Evolutionary conservation across 2,113 vertebrate genomes (phyloP), one percentile per base, ranked within the genome.

Genomic region (Chlorodrepanis virens): DNA sequence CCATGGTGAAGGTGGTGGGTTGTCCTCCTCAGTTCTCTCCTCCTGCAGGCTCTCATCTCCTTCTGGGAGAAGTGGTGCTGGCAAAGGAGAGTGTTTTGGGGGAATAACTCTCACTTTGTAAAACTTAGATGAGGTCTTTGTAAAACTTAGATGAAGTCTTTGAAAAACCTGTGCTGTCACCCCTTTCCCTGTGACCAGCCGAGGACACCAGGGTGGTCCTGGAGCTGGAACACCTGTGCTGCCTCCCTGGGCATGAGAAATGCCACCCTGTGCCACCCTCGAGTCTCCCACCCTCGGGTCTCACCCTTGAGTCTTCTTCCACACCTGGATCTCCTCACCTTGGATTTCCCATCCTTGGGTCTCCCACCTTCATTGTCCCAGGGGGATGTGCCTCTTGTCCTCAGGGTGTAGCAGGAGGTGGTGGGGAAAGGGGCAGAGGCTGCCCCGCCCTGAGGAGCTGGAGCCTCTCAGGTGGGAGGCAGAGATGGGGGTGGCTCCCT

Each of bases 1-100:
- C 57, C 1, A 0, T 22, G 67, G 59, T 25, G 83, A 44, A 76
- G 83, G 79, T 1, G 1, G 18, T 0, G 0, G 31, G 44, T 47
- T 87, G 39, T 78, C n/a, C 52, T 78, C 42, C 45, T 77, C 1
- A 1, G n/a, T 5, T 64, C 56, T 82, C 1, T 0, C 49, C 63
- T 87, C 49, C 60, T 59, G 9, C 42, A 59, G 23, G 20, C 0
- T 27, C 25, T 39, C 15, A 4, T 61, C 59, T 39, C 37, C 37
- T 39, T 1, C 37, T 54, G 53, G 47, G 52, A 57, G 78, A 59
- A 70, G 33, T 35, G 72, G 22, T 71, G 40, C 44, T 3, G 8
- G 29, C 3, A 8, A 54, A 70, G 33, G 35, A 56, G 50, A 5
- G 39, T 21, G 21, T 60, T 81, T 76, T 37, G 13, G 27, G n/a